Percentiles rank a stretch among this genome's conserved stretches.
phyloP scores from a whole-genome alignment of 2,888 invertebrate genomes.

The Allacma fusca region DNA sequence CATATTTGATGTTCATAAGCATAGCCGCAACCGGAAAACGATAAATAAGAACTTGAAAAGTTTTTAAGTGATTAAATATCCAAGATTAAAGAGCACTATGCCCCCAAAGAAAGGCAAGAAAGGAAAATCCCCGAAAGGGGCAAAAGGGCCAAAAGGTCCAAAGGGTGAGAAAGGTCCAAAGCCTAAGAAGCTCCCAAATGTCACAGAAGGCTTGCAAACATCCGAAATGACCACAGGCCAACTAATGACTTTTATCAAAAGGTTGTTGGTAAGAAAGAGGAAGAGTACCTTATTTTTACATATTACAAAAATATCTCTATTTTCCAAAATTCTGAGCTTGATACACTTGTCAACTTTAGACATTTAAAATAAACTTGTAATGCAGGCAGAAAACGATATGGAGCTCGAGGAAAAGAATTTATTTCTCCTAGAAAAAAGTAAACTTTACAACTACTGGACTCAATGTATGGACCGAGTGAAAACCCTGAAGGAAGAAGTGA shows the following conservation, averaged over 20 bases:
- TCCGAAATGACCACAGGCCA: constrained; percentile 30
- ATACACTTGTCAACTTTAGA: background rate
- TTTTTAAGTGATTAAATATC: too few species aligned
- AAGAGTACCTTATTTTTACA: too few species aligned
- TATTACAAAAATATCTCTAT: too few species aligned
- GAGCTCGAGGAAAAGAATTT: constrained; percentile 14
- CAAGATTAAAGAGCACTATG: too few species aligned
- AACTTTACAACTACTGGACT: constrained; percentile 20
- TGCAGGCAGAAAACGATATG: constrained; percentile 15
- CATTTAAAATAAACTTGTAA: background rate
- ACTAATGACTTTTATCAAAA: constrained; percentile 19
- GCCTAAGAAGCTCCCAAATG: constrained; percentile 3
- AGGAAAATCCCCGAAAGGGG: too few species aligned
- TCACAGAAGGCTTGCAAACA: constrained; percentile 17
- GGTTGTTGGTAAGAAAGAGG: constrained; percentile 20
- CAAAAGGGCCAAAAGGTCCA: background rate
- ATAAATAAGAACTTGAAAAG: too few species aligned
- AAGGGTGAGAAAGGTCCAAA: background rate
- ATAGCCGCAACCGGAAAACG: too few species aligned
- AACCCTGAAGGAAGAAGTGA: constrained; percentile 19
- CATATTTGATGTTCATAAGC: too few species aligned
- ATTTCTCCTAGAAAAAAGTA: constrained; percentile 27
- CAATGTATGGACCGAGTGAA: constrained; percentile 16
- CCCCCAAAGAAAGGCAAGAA: constrained; percentile 27
- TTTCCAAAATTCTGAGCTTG: too few species aligned